Conservation (phyloP, 2,888 invertebrate species). For the Lasioglossum malachurum region DNA sequence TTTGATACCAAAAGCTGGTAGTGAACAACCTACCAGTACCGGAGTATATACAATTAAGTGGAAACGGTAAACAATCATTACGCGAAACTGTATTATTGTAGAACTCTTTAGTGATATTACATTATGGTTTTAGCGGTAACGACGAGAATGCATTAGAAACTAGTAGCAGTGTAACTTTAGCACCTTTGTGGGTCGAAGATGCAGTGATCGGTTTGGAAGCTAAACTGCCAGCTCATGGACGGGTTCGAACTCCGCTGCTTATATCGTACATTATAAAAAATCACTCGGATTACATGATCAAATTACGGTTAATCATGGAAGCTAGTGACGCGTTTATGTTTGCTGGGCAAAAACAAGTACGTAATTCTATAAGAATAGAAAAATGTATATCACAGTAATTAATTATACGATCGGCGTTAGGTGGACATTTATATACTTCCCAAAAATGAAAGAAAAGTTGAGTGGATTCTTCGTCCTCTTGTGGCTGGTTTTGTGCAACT, state of each 20-base stretch:
- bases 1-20: conserved; percentile 82
- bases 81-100: neutral
- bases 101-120: conserved; percentile 8
- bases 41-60: conserved; percentile 87
- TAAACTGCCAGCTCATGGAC: conserved; percentile 90
- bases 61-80: conserved; percentile 85
- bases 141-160: conserved; percentile 79
- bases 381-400: neutral
- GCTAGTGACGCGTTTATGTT: conserved; percentile 97
- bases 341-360: conserved; percentile 95
- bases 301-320: conserved; percentile 91
- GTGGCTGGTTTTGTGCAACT: conserved; percentile 87
- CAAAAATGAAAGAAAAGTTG: conserved; percentile 87
- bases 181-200: conserved; percentile 87
- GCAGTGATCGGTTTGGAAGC: conserved; percentile 88
- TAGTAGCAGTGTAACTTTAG: conserved; percentile 87
- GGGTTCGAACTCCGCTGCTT: conserved; percentile 90
- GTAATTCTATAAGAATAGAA: neutral
- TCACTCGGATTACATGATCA: conserved; percentile 89
- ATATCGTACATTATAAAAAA: conserved; percentile 90
- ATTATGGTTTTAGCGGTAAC: conserved; percentile 72
- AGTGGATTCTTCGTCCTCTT: conserved; percentile 92
- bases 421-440: conserved; percentile 86
- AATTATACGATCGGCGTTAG: conserved; percentile 68
- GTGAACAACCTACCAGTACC: conserved; percentile 85